Conservation (phyloP, 2,888 invertebrate species). For the Nematopogon swammerdamellus region DNA sequence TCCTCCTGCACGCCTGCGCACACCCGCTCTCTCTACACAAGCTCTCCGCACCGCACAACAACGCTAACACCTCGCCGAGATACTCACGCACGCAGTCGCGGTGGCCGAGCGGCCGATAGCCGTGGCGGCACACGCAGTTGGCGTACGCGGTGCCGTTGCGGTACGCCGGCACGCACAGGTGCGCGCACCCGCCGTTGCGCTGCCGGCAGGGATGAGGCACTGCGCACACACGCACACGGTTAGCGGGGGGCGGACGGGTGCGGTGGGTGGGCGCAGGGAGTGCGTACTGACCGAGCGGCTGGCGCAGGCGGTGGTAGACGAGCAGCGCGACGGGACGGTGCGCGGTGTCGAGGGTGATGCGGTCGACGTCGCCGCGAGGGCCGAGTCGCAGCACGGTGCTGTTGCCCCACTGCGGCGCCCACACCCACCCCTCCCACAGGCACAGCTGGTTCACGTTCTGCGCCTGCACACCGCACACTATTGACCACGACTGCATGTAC, state of each 20-base stretch:
- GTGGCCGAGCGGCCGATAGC: conserved; percentile 58
- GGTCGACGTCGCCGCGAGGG: conserved; percentile 3
- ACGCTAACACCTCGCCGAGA: background rate
- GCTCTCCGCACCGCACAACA: background rate
- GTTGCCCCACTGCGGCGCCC: conserved; percentile 69
- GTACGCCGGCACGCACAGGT: conserved; percentile 71
- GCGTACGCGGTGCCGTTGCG: conserved; percentile 36
- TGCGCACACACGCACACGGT: conserved; percentile 47
- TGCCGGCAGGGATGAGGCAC: conserved; percentile 67
- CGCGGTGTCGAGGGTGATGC: conserved; percentile 4
- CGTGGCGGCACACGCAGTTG: conserved; percentile 70
- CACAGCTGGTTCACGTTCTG: conserved; percentile 68
- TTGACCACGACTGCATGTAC: conserved; percentile 10
- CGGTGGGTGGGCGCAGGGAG: conserved; percentile 8
- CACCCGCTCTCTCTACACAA: conserved; percentile 1
- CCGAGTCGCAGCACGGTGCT: conserved; percentile 49
- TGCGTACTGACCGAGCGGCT: conserved; percentile 61
- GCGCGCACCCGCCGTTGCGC: conserved; percentile 68
- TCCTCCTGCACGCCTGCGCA: conserved; percentile 51
- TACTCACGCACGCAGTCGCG: conserved; percentile 61
- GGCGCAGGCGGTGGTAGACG: conserved; percentile 73
- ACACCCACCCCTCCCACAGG: conserved; percentile 71
- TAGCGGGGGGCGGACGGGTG: too few species aligned
- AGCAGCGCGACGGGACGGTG: conserved; percentile 65
- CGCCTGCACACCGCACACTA: conserved; percentile 45